These are phyloP conservation scores for Apoda limacodes DNA, from an alignment of 2,888 invertebrate species.

Conservation along the genomic window DNA sequence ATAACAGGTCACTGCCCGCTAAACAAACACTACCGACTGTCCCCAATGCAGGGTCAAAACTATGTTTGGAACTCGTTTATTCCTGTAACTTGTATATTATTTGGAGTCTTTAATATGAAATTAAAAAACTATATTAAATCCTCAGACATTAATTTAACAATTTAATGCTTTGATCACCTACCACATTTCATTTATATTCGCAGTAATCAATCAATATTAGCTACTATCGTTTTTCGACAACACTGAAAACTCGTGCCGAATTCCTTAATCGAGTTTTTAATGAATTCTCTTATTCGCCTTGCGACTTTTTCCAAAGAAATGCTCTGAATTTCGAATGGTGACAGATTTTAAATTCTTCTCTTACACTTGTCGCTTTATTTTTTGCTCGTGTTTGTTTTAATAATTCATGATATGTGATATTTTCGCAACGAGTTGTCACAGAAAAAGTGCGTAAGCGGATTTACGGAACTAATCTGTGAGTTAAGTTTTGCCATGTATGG, in stretches of 20 bases:
- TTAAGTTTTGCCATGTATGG: conserved; percentile 19
- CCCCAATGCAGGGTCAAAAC: no score
- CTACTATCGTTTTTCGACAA: no score
- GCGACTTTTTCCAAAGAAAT: conserved; percentile 47
- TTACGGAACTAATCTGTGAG: conserved; percentile 35
- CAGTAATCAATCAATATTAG: no score
- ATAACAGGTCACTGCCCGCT: no score
- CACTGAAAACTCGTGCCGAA: conserved; percentile 39
- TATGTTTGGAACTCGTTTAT: no score
- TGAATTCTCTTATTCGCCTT: conserved; percentile 51
- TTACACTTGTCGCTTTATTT: conserved; percentile 57
- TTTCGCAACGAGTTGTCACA: conserved; percentile 41
- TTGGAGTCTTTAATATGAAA: neutral
- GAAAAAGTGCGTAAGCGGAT: conserved; percentile 35
- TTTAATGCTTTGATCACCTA: no score
- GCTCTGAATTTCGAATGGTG: conserved; percentile 61
- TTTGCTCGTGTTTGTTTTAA: conserved; percentile 49
- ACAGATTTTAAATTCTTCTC: conserved; percentile 67
- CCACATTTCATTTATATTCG: no score
- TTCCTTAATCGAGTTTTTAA: conserved; percentile 53
- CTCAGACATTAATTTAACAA: no score
- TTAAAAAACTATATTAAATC: neutral
- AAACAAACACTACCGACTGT: no score
- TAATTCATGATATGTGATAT: conserved; percentile 63
- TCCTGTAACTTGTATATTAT: neutral